A percentile compares a stretch with the other conserved stretches of the same genome.
phyloP scores from a whole-genome alignment of 2,113 vertebrate genomes.

The Cebidichthys violaceus region DNA sequence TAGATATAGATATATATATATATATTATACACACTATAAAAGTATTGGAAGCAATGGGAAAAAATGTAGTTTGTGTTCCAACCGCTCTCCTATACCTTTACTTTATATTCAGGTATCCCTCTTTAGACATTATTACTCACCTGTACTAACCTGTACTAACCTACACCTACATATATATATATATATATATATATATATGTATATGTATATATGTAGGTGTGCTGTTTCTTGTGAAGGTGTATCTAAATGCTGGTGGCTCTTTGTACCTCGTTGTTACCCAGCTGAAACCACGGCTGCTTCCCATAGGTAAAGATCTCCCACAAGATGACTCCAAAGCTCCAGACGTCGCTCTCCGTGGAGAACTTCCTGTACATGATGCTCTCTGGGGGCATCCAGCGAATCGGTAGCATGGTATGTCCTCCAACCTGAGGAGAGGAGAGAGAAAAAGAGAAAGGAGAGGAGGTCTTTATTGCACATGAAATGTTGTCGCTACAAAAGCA shows the following conservation, averaged over 20 bases:
- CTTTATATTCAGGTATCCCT: too few species aligned
- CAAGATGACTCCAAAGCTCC: constrained; percentile 98
- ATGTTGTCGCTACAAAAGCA: constrained; percentile 13
- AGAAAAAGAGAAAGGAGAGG: background rate
- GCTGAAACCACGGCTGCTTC: constrained; percentile 99
- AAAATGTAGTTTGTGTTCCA: too few species aligned
- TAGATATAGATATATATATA: too few species aligned
- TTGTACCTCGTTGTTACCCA: constrained; percentile 96
- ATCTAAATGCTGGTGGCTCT: constrained; percentile 7
- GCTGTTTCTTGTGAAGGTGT: background rate
- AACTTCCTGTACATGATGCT: constrained; percentile 99
- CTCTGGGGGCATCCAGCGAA: constrained; percentile 99
- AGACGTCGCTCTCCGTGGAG: constrained; percentile 97
- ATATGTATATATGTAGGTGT: background rate
- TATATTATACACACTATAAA: too few species aligned
- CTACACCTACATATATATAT: too few species aligned
- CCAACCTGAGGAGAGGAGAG: constrained; percentile 87
- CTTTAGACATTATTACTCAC: too few species aligned
- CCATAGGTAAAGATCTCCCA: constrained; percentile 99
- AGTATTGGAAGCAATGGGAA: too few species aligned
- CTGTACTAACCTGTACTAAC: too few species aligned
- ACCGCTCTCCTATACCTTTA: too few species aligned
- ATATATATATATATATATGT: background rate
- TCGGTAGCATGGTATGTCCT: constrained; percentile 98
- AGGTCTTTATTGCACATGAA: constrained; percentile 39